These are phyloP conservation scores for Chionomys nivalis DNA, from an alignment of 2,113 vertebrate genomes.

Conservation along the genomic window DNA sequence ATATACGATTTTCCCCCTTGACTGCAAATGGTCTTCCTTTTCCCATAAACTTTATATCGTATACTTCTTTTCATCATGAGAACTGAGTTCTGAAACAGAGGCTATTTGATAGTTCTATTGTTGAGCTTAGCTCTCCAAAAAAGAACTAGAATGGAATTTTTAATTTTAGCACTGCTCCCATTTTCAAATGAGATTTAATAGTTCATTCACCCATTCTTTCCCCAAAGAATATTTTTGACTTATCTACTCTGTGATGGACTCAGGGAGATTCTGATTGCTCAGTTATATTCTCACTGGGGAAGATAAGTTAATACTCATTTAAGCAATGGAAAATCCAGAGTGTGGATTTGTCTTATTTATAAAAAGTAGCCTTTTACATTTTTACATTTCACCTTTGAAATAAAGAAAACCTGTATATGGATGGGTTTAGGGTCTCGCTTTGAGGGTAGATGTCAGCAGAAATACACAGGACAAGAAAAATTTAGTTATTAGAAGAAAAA, in stretches of 20 bases:
- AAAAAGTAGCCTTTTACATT: neutral
- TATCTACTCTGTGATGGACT: neutral
- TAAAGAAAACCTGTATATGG: neutral
- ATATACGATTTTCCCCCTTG: neutral
- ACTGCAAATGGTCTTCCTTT: neutral
- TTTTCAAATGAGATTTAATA: constrained; percentile 38
- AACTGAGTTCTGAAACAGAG: neutral
- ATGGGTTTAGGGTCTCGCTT: neutral
- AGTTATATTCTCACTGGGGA: neutral
- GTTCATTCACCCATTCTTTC: neutral
- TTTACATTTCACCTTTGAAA: neutral
- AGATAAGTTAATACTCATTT: neutral
- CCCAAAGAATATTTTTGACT: neutral
- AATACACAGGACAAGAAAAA: neutral
- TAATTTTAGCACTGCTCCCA: constrained; percentile 1
- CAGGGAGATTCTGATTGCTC: neutral
- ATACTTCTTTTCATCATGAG: neutral
- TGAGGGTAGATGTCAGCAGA: neutral
- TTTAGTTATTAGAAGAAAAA: neutral
- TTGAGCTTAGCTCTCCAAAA: neutral
- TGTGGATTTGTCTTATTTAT: neutral
- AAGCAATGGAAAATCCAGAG: constrained; percentile 8
- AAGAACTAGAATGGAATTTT: neutral
- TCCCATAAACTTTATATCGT: neutral
- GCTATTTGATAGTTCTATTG: neutral